These are phyloP conservation scores for Astatoreochromis straeleni DNA, from an alignment of 2,113 vertebrate genomes.

Conservation along the genomic window DNA sequence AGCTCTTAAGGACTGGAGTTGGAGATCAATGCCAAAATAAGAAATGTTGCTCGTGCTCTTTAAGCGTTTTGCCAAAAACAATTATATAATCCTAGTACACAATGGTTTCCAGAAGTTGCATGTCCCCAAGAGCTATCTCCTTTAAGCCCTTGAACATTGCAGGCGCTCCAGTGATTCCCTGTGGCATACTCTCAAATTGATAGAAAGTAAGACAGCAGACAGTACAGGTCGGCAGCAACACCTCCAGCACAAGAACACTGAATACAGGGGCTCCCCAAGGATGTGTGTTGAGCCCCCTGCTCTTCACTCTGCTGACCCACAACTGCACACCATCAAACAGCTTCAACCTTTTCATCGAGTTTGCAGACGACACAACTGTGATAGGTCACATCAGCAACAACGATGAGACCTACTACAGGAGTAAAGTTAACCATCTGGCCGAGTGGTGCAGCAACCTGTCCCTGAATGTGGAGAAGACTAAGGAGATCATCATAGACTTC, in stretches of 20 bases:
- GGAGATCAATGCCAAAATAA: not conserved
- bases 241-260: not conserved
- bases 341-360: not conserved
- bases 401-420: not conserved
- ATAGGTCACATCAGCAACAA: not conserved
- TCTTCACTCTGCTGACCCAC: not conserved
- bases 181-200: not conserved
- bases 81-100: not conserved
- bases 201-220: not conserved
- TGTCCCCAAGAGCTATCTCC: not conserved
- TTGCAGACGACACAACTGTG: not conserved
- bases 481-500: not conserved
- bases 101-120: not conserved
- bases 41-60: not conserved
- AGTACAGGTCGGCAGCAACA: not conserved
- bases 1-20: not conserved
- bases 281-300: not conserved
- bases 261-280: not conserved
- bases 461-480: not conserved
- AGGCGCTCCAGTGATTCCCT: not conserved
- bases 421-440: not conserved
- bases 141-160: not conserved
- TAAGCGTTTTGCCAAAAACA: not conserved
- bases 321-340: not conserved
- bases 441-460: fast-evolving